Base-by-base conservation (phyloP, 2,797 vertebrate genomes). In the Babyrousa celebensis region DNA sequence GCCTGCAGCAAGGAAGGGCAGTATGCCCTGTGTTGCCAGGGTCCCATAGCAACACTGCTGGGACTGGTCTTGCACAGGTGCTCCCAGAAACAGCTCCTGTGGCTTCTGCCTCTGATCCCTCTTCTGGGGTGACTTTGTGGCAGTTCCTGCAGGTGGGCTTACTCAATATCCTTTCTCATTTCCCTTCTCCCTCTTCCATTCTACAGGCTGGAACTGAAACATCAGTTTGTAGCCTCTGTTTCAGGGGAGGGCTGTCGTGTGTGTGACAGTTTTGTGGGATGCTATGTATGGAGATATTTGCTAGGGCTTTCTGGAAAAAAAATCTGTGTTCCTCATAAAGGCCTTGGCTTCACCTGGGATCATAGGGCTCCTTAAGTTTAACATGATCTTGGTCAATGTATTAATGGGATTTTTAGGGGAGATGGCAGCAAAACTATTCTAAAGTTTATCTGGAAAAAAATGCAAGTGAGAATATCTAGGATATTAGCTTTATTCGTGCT, bases 401-500 rank as follows among this genome's bases (percentile, higher is more conserved):
- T 43, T 32, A 74, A 80, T 83, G 54, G 10, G 17, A 88, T 48
- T 85, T 85, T 92, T 65, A 63, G 23, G 32, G 58, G 6, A 2
- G 32, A 72, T 5, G 40, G 78, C 7, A 91, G 67, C 14, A 80
- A 85, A 90, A 80, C 93, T 82, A 93, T 91, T 60, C 43, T 79
- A 74, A 68, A 89, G 52, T 83, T 96, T 89, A 43, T 27, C 11
- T 87, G 56, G 36, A 87, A 84, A 23, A 90, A 78, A 36, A 83
- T 10, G 58, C 58, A 87, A 89, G 68, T 80, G 60, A 95, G 62
- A 72, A 63, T 80, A 92, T 14, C 72, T 74, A 88, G 63, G 72
- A 77, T 92, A 58, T 80, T 91, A 87, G 48, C 52, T 88, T 94
- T 91, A 87, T 79, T 83, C 77, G 58, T 67, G 60, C 17, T 70